phyloP scores from a whole-genome alignment of 2,113 vertebrate species.

The Abramis brama region DNA sequence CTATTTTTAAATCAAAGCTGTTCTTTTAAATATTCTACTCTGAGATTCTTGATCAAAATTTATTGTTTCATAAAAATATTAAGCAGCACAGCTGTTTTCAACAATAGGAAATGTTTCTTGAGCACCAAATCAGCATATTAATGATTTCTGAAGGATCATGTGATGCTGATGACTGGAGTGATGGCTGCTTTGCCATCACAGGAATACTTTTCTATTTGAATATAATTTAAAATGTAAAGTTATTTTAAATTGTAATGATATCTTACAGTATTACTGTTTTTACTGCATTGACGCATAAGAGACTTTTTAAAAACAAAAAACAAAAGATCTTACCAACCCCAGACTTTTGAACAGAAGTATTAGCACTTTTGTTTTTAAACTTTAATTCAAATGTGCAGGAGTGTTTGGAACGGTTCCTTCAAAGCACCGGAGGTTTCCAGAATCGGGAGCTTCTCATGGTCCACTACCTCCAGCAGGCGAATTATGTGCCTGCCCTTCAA shows the following conservation, averaged over 20 bases:
- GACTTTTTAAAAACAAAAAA: background rate
- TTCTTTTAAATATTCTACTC: too few species aligned
- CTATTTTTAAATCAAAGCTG: too few species aligned
- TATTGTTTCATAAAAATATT: too few species aligned
- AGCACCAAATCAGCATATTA: background rate
- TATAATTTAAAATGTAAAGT: background rate
- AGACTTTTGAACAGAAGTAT: background rate
- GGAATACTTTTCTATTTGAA: too few species aligned
- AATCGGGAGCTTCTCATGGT: conserved; percentile 90
- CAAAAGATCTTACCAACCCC: too few species aligned
- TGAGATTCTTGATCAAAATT: too few species aligned
- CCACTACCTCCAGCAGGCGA: conserved; percentile 89
- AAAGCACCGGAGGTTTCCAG: conserved; percentile 79
- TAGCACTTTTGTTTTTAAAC: background rate
- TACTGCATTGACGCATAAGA: background rate
- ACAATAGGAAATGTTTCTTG: background rate
- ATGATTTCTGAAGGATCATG: background rate
- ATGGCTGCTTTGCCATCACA: too few species aligned
- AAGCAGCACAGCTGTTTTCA: background rate
- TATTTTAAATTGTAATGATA: background rate
- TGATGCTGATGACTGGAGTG: background rate
- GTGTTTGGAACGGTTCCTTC: conserved; percentile 87
- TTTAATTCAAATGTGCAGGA: conserved; percentile 74
- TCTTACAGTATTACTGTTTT: background rate
- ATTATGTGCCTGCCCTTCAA: conserved; percentile 88